Conservation (phyloP, 2,797 vertebrate genomes). For the Prionace glauca region DNA sequence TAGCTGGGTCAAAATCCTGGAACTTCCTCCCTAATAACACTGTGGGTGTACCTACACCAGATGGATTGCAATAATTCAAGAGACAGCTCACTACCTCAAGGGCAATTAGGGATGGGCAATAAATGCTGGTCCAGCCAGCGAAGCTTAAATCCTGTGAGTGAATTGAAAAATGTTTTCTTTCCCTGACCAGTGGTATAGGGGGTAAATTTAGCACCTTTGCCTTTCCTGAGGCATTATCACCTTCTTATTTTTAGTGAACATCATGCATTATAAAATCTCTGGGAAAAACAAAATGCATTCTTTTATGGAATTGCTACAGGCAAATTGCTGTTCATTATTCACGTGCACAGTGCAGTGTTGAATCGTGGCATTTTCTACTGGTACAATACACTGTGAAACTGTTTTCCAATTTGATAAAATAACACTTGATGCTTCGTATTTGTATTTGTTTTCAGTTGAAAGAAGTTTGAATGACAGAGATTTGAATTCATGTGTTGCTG, state of each 20-base stretch:
- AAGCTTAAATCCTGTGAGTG: too few species aligned
- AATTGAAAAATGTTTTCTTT: not conserved
- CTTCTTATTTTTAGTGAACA: not conserved
- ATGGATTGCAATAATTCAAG: too few species aligned
- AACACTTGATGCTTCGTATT: not conserved
- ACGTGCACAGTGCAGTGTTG: not conserved
- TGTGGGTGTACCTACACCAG: too few species aligned
- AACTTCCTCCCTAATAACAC: too few species aligned
- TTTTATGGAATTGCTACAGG: not conserved
- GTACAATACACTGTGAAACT: not conserved
- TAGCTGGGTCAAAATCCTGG: too few species aligned
- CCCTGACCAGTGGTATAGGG: not conserved
- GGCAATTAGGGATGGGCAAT: too few species aligned
- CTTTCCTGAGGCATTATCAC: not conserved
- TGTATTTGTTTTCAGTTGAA: not conserved
- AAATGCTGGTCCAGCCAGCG: too few species aligned
- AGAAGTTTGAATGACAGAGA: not conserved
- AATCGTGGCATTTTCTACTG: not conserved
- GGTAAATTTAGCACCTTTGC: not conserved
- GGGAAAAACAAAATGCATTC: not conserved
- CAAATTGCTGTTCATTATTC: not conserved
- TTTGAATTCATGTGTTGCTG: not conserved
- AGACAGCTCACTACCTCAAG: too few species aligned
- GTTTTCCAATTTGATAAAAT: not conserved
- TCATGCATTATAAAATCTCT: not conserved